Conservation (phyloP, 2,797 vertebrate species). For the Acipenser ruthenus region DNA sequence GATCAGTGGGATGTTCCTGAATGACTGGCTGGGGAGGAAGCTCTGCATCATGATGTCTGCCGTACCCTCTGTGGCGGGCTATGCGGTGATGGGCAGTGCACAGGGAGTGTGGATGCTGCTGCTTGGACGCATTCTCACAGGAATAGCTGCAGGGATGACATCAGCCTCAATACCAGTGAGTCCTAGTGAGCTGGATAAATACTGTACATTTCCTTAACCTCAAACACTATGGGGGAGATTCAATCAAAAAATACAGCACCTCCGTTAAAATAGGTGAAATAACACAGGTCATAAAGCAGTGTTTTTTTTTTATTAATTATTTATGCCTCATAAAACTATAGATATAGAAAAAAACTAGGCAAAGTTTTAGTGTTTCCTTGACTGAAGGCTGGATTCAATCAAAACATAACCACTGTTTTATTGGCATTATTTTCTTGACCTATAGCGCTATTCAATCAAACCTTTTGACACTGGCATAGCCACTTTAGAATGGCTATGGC, state of each 20-base stretch:
- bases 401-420: too few species aligned
- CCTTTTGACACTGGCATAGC: too few species aligned
- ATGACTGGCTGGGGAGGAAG: constrained; percentile 81
- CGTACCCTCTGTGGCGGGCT: constrained; percentile 66
- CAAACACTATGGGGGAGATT: not conserved
- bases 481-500: too few species aligned
- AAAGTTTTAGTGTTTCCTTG: too few species aligned
- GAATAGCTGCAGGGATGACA: constrained; percentile 77
- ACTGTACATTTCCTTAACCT: not conserved
- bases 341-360: not conserved
- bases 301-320: not conserved
- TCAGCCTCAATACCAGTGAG: constrained; percentile 87
- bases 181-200: constrained; percentile 10
- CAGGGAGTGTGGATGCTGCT: constrained; percentile 72
- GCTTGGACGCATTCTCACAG: constrained; percentile 75
- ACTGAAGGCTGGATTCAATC: too few species aligned
- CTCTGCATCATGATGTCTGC: constrained; percentile 85
- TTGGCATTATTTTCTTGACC: too few species aligned
- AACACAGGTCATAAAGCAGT: not conserved
- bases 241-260: not conserved
- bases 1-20: constrained; percentile 81
- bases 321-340: not conserved
- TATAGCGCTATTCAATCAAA: too few species aligned
- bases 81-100: constrained; percentile 72
- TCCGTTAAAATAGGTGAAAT: too few species aligned